Evolutionary conservation across 2,797 vertebrate genomes (phyloP), one percentile per base, ranked within the genome.

Genomic region (Lepus oiostolus): DNA sequence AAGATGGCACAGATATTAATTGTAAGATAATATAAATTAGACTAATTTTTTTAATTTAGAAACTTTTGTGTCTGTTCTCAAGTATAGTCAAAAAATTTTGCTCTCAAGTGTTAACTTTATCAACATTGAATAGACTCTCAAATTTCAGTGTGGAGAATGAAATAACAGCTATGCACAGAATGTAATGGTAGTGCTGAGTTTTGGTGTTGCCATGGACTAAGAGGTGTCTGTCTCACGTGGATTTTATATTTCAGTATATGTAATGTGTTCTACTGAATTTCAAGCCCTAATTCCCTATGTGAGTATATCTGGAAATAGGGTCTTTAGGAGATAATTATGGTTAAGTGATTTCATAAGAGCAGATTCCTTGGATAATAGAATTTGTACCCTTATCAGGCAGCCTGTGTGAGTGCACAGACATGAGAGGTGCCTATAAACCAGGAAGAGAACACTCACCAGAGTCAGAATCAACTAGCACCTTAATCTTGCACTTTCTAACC

Each of bases 1-100:
- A 99, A 99, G 98, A 98, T 99, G 98, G 97, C 99, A 75, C 98
- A 99, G 32, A 98, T 99, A 75, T 96, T 99, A 94, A 98, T 98
- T 96, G 99, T 99, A 99, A 99, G 99, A 97, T 38, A 19, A 13
- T 87, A 52, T 62, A 0, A 85, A 96, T 95, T 95, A n/a, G 22
- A 52, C 83, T 88, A 82, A 85, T 9, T 47, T 3, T 88, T 89
- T 87, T 85, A 32, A 47, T 94, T 94, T 63, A 42, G 42, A 86
- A 86, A 74, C 93, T 70, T 88, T 42, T 38, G 77, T 21, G 30
- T 92, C 63, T 85, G 3, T 84, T 90, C 90, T 89, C 21, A 82
- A 89, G 7, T 90, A 26, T 72, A 71, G 50, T 76, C n/a, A 85
- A 89, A 65, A 74, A 32, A 74, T 70, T 92, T 24, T 90, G 47